Conservation (phyloP, 2,113 vertebrate genomes). For the Mormoops blainvillei region DNA sequence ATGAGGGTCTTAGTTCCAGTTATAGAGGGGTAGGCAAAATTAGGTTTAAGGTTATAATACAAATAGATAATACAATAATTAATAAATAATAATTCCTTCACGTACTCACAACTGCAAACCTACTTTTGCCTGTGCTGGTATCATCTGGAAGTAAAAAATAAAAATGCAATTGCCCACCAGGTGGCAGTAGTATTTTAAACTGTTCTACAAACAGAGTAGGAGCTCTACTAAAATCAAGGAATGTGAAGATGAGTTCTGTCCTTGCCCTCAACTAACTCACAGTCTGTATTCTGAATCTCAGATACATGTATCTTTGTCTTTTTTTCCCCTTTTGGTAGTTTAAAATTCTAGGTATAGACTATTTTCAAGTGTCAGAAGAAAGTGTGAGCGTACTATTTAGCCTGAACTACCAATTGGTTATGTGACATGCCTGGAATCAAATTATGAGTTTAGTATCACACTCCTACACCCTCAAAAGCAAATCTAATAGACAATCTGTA, state of each 20-base stretch:
- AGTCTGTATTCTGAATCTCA: background rate
- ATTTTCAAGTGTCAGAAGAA: background rate
- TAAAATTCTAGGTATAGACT: background rate
- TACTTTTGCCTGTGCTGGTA: background rate
- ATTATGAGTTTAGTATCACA: background rate
- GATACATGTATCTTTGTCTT: background rate
- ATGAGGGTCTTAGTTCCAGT: background rate
- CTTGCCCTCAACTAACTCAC: background rate
- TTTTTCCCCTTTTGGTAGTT: background rate
- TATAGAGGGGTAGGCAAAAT: background rate
- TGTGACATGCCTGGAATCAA: background rate
- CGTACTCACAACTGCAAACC: background rate
- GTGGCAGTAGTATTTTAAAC: constrained; percentile 43
- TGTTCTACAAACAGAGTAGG: background rate
- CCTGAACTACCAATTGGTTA: background rate
- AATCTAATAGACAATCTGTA: background rate
- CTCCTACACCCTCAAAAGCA: fast-evolving
- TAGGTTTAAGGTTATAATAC: background rate
- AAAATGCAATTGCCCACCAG: constrained; percentile 30
- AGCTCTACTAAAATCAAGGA: background rate
- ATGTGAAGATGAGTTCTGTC: background rate
- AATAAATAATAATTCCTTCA: background rate
- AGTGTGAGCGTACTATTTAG: background rate
- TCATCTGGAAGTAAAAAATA: background rate
- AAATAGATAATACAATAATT: background rate